Evolutionary conservation across 2,888 invertebrate genomes (phyloP), one percentile per base, ranked within the genome.

Genomic region (Cephus pulcher): DNA sequence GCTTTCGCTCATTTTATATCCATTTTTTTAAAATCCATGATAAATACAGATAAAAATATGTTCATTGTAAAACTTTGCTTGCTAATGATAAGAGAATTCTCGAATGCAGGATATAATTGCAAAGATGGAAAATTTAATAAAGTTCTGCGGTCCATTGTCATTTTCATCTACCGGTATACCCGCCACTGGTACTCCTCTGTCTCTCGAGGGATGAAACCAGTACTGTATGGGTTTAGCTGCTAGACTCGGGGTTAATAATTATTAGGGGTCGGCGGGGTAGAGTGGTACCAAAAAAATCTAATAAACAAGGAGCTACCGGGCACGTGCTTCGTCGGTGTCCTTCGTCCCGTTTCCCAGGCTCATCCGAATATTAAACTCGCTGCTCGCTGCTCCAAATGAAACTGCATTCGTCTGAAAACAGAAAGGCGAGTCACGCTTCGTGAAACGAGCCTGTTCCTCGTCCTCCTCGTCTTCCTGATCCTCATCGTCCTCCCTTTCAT

Each of bases 331-430:
- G 56, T 56, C 56, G 56, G 23, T 56, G 56, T 56, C 56, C 56
- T 56, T 56, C 56, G 56, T 56, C 23, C 56, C 56, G 56, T 56
- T 56, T 56, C 56, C 56, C 56, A 34, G 34, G 71, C 71, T 71
- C 71, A 71, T 71, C 71, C 71, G 71, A 71, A 71, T 71, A 71
- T 71, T 71, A 71, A 71, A 71, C 71, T 71, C 71, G 71, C 30
- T 12, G 30, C 70, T 32, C 33, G 70, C 23, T 56, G 71, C 32
- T 32, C 71, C 12, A 71, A 71, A 71, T 71, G 71, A 71, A 71
- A 71, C 71, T 71, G 71, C 71, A 71, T 71, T 71, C 71, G 34
- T 32, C 71, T 71, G 34, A 71, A 71, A 34, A 71, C 71, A 71
- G 71, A 34, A 71, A 71, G 71, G 34, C 71, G 71, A 71, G 34